Base-by-base conservation (phyloP, 2,797 vertebrate genomes). In the Mallotus villosus region DNA sequence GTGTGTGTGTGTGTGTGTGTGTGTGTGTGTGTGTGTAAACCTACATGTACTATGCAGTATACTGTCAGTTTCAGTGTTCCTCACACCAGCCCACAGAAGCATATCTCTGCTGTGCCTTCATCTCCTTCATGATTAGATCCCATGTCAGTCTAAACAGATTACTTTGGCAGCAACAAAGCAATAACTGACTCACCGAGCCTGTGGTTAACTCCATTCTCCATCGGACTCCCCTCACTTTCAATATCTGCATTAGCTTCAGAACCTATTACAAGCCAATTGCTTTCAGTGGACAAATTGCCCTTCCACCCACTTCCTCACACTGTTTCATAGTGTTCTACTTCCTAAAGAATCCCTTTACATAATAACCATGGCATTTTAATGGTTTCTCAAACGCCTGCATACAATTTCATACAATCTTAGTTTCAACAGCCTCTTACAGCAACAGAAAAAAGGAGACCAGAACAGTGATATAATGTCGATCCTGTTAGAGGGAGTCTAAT, bases 121-220 rank as follows among this genome's bases (percentile, higher is more conserved):
- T 22, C 49, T 74, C 1, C 49, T 74, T 32, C 16, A 76, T 84
- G 82, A 87, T 84, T 78, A 82, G 78, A 90, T 85, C 68, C 81
- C 60, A 74, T 71, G 74, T 83, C 82, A 74, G 21, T 55, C 65
- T 82, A 70, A 88, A 84, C 78, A 80, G 77, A 88, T 88, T 84
- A 84, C 65, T 37, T 67, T 6, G 53, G 72, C 62, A 27, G 76
- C 68, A 76, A 68, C 80, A 81, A 76, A 81, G 79, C 74, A 78
- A 82, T 83, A 83, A 82, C 74, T 6, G 55, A 67, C 58, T 76
- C 81, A 74, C 57, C 51, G 65, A 19, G 49, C 72, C 63, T 74
- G 77, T 71, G 81, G 77, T 87, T 81, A 82, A 87, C 83, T 79
- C 82, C 46, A 58, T 86, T n/a, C 70, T 55, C 70, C 77, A 77